These are phyloP conservation scores for Drosophila bocki DNA, from an alignment of 1,140 invertebrate genomes.

Conservation along the genomic window DNA sequence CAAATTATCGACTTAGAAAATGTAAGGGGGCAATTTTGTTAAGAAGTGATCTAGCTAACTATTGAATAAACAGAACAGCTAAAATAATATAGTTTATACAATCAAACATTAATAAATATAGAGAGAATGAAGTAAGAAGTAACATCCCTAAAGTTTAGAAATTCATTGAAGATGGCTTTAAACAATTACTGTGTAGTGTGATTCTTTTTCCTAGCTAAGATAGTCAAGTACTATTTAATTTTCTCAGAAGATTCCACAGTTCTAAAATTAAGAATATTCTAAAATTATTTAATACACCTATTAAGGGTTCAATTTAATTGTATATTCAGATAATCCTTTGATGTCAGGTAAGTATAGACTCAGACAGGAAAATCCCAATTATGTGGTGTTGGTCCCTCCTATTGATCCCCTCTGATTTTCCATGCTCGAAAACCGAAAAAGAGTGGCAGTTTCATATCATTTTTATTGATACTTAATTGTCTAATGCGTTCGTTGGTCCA, in stretches of 20 bases:
- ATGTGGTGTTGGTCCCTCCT: background rate
- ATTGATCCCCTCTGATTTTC: slow-evolving; percentile 7
- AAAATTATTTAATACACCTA: background rate
- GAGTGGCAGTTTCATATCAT: slow-evolving; percentile 19
- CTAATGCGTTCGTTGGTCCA: slow-evolving; percentile 26
- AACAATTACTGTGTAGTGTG: background rate
- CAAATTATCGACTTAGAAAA: background rate
- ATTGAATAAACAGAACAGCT: background rate
- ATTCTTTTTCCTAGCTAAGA: background rate
- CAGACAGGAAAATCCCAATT: slow-evolving; percentile 38
- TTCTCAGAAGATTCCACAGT: background rate
- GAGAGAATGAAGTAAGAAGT: background rate
- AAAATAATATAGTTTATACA: background rate
- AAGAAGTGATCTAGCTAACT: background rate
- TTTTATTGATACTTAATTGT: slow-evolving; percentile 50
- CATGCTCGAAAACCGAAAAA: slow-evolving; percentile 2
- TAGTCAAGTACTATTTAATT: background rate
- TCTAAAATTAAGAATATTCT: background rate
- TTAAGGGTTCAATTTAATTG: background rate
- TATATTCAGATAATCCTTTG: slow-evolving; percentile 10
- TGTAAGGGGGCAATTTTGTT: background rate
- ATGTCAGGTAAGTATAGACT: slow-evolving; percentile 8
- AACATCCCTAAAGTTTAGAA: background rate
- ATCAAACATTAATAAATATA: background rate
- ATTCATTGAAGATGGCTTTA: background rate